Evolutionary conservation across 2,888 invertebrate species (phyloP).

Genomic region (Lingula anatina): DNA sequence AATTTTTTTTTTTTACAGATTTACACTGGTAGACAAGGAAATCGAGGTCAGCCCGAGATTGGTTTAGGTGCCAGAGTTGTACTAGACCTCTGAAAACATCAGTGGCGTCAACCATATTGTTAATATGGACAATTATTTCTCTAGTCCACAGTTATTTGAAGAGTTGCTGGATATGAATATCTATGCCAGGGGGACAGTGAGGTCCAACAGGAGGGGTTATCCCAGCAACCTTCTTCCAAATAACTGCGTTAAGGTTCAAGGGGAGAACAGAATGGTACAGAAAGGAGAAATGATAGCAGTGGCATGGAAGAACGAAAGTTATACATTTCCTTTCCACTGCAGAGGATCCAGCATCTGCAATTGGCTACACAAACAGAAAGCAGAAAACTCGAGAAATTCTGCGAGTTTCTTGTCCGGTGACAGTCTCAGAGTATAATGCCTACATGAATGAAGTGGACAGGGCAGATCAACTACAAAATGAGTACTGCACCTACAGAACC

Average conservation of each 20-base stretch:
- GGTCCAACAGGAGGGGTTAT: conserved; percentile 5
- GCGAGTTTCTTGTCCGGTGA: neutral
- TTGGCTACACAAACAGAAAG: too few species aligned
- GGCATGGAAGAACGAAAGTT: too few species aligned
- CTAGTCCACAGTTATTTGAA: conserved; percentile 4
- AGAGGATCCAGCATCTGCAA: too few species aligned
- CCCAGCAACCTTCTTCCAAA: neutral
- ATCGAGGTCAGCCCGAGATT: neutral
- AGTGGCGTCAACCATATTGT: conserved; percentile 4
- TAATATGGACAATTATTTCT: conserved; percentile 11
- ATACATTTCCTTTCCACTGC: too few species aligned
- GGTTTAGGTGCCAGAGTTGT: conserved; percentile 7
- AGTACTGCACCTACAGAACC: neutral
- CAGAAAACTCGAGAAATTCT: neutral
- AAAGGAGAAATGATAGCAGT: neutral
- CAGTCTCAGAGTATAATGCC: neutral
- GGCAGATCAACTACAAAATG: neutral
- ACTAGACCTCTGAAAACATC: conserved; percentile 1
- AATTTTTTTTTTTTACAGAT: too few species aligned
- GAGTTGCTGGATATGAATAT: neutral
- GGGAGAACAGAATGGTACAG: neutral
- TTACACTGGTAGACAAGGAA: conserved; percentile 10
- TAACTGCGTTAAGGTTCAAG: neutral
- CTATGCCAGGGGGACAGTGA: conserved; percentile 5
- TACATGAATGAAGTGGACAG: conserved; percentile 3